Percentiles rank a stretch among this genome's conserved stretches.
Evolutionary conservation across 2,113 vertebrate genomes (phyloP).

Genomic region (Chiloscyllium plagiosum): DNA sequence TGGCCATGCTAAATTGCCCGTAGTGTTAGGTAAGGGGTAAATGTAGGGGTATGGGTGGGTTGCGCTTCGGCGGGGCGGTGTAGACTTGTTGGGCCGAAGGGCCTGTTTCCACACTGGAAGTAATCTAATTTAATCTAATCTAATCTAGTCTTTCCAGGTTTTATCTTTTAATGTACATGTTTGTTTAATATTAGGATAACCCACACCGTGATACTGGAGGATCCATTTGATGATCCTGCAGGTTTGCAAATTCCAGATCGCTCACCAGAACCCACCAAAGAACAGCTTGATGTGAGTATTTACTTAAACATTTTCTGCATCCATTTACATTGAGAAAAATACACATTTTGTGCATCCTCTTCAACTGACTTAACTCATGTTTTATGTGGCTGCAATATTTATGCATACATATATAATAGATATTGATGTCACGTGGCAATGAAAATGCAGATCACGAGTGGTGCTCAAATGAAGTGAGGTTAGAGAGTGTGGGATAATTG

Average conservation of each 20-base stretch:
- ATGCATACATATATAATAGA: background rate
- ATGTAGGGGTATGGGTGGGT: no score
- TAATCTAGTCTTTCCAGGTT: background rate
- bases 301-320: background rate
- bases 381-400: background rate
- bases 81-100: no score
- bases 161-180: background rate
- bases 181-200: constrained; percentile 71
- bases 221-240: constrained; percentile 87
- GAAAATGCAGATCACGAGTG: background rate
- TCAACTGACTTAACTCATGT: background rate
- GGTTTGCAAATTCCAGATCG: constrained; percentile 77
- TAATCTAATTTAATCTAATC: no score
- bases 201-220: constrained; percentile 91
- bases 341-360: background rate
- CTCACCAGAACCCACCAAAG: constrained; percentile 87
- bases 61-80: no score
- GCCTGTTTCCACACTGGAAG: no score
- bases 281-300: constrained; percentile 83
- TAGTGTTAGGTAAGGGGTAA: no score
- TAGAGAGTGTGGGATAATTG: background rate
- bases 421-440: background rate
- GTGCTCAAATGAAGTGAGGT: background rate
- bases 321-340: background rate
- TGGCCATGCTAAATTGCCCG: no score